Evolutionary conservation across 2,797 vertebrate genomes (phyloP).

Genomic region (Amblyraja radiata): DNA sequence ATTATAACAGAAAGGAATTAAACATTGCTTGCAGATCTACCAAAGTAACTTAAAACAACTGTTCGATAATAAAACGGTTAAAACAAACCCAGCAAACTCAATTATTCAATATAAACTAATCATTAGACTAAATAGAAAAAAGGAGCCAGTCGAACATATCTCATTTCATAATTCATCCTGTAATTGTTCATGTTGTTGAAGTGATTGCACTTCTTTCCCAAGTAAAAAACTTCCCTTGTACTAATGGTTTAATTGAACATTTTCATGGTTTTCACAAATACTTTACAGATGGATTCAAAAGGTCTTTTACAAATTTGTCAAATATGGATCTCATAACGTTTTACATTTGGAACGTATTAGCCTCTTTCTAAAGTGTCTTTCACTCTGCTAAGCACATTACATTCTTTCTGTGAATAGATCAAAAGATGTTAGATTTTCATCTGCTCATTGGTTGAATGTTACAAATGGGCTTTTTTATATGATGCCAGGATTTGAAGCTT

Average conservation of each 20-base stretch:
- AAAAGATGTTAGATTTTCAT: conserved; percentile 21
- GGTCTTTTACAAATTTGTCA: conserved; percentile 28
- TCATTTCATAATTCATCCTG: background rate
- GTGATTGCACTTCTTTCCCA: background rate
- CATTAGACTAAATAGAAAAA: background rate
- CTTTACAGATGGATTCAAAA: conserved; percentile 35
- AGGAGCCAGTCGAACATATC: background rate
- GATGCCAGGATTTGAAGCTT: conserved; percentile 22
- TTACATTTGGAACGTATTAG: conserved; percentile 35
- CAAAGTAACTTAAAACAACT: conserved; percentile 11
- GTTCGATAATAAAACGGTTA: background rate
- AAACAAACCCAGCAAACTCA: background rate
- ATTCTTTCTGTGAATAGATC: conserved; percentile 20
- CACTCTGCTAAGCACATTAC: conserved; percentile 12
- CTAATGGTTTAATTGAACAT: conserved; percentile 25
- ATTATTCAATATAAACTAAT: background rate
- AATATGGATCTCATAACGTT: conserved; percentile 16
- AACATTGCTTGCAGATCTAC: background rate
- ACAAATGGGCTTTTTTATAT: background rate
- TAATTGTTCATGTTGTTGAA: background rate
- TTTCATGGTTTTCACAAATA: conserved; percentile 36
- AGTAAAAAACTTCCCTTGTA: background rate
- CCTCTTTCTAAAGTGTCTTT: background rate
- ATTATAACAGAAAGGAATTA: background rate
- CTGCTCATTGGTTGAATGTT: conserved; percentile 22